phyloP scores from a whole-genome alignment of 2,888 invertebrate species.

The Barypeithes pellucidus region DNA sequence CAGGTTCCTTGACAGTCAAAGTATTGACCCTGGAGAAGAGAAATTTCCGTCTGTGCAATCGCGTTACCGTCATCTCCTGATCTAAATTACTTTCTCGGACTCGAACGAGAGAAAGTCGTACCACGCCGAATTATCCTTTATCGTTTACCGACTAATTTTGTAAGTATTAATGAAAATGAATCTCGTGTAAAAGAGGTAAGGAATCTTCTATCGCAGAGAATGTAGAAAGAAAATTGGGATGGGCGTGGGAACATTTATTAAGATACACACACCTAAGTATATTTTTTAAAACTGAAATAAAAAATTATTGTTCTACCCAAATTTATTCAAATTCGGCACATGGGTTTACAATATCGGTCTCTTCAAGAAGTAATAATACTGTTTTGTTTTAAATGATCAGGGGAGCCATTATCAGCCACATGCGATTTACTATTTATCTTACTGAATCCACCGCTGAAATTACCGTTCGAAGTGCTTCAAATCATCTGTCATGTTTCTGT shows the following conservation, averaged over 20 bases:
- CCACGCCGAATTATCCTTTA: conserved; percentile 47
- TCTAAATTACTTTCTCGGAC: conserved; percentile 57
- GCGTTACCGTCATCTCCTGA: conserved; percentile 49
- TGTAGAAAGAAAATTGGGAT: not conserved
- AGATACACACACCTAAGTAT: not conserved
- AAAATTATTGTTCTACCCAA: too few relatives aligned
- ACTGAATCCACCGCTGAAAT: too few relatives aligned
- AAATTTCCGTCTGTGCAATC: conserved; percentile 53
- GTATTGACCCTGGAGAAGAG: conserved; percentile 54
- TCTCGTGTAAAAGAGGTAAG: conserved; percentile 27
- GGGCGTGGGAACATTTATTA: conserved; percentile 8
- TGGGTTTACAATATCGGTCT: too few relatives aligned
- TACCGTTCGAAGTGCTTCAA: too few relatives aligned
- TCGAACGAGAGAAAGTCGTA: conserved; percentile 55
- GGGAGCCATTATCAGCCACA: too few relatives aligned
- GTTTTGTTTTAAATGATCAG: too few relatives aligned
- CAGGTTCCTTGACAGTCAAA: conserved; percentile 50
- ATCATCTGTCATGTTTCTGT: too few relatives aligned
- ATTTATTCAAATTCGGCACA: too few relatives aligned
- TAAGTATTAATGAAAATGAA: conserved; percentile 33
- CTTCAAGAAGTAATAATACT: too few relatives aligned
- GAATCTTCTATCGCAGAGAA: conserved; percentile 1
- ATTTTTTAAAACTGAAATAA: too few relatives aligned
- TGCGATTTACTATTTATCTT: too few relatives aligned
- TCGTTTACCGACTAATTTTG: conserved; percentile 35